Evolutionary conservation across 2,888 invertebrate genomes (phyloP).

Genomic region (Hyposoter dolosus): DNA sequence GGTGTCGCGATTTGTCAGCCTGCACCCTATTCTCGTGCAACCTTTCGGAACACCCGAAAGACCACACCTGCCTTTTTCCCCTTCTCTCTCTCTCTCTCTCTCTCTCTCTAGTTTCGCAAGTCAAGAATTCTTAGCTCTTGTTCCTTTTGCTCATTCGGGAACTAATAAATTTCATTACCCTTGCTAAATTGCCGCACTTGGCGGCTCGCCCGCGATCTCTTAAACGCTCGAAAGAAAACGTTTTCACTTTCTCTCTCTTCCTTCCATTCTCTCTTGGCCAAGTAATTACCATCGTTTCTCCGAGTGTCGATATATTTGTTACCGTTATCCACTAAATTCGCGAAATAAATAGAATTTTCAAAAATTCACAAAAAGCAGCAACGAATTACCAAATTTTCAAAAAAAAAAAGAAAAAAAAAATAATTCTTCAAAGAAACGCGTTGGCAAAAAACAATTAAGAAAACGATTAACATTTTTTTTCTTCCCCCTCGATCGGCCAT

Average conservation of each 20-base stretch:
- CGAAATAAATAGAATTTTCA: not conserved
- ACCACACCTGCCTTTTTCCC: conserved; percentile 58
- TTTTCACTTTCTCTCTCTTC: conserved; percentile 17
- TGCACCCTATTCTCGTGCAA: conserved; percentile 51
- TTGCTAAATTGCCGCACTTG: conserved; percentile 67
- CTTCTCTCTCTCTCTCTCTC: conserved; percentile 3
- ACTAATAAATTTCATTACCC: conserved; percentile 75
- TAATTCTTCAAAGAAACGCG: not conserved
- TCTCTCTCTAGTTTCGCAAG: conserved; percentile 20
- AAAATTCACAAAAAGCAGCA: not conserved
- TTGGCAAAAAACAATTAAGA: not conserved
- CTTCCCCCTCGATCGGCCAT: not conserved
- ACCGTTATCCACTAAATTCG: not conserved
- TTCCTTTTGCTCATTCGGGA: conserved; percentile 49
- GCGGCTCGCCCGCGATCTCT: conserved; percentile 62
- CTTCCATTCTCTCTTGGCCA: too few relatives aligned
- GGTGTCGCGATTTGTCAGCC: conserved; percentile 77
- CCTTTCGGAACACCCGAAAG: conserved; percentile 51
- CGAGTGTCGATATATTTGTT: conserved; percentile 12
- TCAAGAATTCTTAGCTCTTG: conserved; percentile 46
- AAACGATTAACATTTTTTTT: not conserved
- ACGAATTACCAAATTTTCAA: too few relatives aligned
- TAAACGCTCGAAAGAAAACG: conserved; percentile 40
- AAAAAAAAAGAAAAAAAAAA: not conserved
- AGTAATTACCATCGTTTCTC: conserved; percentile 62